phyloP scores from a whole-genome alignment of 92 coral and sea anemone genomes.

The Epizoanthus rinbou region DNA sequence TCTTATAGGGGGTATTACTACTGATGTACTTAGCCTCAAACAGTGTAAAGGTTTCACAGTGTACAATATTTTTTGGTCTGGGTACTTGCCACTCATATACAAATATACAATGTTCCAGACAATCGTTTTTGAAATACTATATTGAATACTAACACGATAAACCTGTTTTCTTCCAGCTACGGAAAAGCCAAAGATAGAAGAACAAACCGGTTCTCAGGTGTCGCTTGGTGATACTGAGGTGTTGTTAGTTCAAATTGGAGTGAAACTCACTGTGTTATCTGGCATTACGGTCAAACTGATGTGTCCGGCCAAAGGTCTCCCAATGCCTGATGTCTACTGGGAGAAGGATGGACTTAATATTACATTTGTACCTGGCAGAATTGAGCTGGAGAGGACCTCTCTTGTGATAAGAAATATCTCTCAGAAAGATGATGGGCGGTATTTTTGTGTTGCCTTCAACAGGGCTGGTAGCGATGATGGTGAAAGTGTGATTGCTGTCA shows the following conservation, averaged over 20 bases:
- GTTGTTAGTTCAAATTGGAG: conserved; percentile 60
- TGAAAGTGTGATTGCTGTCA: conserved; percentile 55
- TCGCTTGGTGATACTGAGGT: conserved; percentile 30
- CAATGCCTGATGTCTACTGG: conserved; percentile 72
- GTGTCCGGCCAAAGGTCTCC: conserved; percentile 72
- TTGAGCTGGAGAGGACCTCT: conserved; percentile 36
- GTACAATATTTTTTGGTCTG: too few relatives aligned
- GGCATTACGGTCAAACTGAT: conserved; percentile 54
- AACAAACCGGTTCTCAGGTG: conserved; percentile 38
- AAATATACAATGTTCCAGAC: too few relatives aligned
- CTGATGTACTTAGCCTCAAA: too few relatives aligned
- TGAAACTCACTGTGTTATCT: conserved; percentile 62
- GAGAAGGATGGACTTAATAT: conserved; percentile 51
- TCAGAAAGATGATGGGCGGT: conserved; percentile 62
- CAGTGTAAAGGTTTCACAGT: too few relatives aligned
- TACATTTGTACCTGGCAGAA: background rate
- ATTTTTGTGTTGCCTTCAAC: conserved; percentile 82
- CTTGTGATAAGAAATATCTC: conserved; percentile 58
- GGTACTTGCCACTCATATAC: too few relatives aligned
- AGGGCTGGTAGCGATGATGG: conserved; percentile 68
- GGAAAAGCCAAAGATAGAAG: conserved; percentile 57
- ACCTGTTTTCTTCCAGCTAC: conserved; percentile 49
- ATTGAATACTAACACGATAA: background rate
- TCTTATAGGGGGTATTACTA: too few relatives aligned
- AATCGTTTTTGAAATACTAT: too few relatives aligned